Evolutionary conservation across 2,113 vertebrate genomes (phyloP).

Genomic region (Platichthys stellatus): DNA sequence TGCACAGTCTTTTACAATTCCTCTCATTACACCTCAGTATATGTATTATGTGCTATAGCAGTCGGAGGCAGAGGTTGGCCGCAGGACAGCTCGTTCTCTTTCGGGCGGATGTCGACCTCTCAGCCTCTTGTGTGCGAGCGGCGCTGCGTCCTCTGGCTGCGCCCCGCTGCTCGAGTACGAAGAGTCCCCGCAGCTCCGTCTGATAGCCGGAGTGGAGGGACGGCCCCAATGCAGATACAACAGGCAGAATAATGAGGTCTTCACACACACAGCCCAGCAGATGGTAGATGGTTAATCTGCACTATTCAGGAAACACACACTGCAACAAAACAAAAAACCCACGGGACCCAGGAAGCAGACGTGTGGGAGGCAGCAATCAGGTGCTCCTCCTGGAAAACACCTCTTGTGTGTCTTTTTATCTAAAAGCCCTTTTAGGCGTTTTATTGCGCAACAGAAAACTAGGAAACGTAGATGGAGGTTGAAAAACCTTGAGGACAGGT

Average conservation of each 20-base stretch:
- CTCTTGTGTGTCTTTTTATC: background rate
- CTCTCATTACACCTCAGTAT: constrained; percentile 20
- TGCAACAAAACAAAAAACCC: constrained; percentile 48
- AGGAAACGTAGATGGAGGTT: too few species aligned
- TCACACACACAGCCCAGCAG: constrained; percentile 55
- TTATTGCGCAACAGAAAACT: background rate
- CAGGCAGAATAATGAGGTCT: constrained; percentile 66
- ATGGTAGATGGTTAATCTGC: constrained; percentile 70
- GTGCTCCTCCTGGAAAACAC: background rate
- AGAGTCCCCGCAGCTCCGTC: constrained; percentile 53
- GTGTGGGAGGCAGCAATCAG: constrained; percentile 28
- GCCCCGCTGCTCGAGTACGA: constrained; percentile 46
- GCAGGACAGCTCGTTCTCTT: constrained; percentile 48
- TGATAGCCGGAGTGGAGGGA: constrained; percentile 53
- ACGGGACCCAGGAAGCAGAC: constrained; percentile 49
- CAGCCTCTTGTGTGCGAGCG: constrained; percentile 41
- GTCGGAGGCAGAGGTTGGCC: constrained; percentile 30
- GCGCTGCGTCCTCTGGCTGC: constrained; percentile 48
- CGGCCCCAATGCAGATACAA: constrained; percentile 34
- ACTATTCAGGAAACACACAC: constrained; percentile 34
- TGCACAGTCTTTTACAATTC: constrained; percentile 5
- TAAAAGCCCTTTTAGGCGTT: background rate
- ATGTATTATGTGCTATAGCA: constrained; percentile 35
- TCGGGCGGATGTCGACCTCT: constrained; percentile 48
- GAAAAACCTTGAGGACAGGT: too few species aligned